These are phyloP conservation scores for Poeciliopsis prolifica DNA, from an alignment of 2,113 vertebrate genomes.

Conservation along the genomic window DNA sequence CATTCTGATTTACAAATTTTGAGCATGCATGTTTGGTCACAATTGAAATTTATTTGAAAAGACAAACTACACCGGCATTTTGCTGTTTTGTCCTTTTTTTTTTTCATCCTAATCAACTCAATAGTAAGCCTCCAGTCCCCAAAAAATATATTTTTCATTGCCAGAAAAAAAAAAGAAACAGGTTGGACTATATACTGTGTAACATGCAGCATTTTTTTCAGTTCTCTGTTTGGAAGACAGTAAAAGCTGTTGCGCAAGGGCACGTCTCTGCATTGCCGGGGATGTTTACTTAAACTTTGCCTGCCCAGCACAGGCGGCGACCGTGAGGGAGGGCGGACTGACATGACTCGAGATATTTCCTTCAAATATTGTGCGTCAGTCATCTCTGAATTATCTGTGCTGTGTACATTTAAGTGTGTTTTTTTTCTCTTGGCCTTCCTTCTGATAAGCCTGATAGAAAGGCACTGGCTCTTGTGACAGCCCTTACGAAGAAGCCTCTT, in stretches of 20 bases:
- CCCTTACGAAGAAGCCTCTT: constrained; percentile 47
- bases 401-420: background rate
- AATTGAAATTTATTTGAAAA: too few relatives aligned
- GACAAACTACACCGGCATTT: too few relatives aligned
- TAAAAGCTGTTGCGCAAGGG: constrained; percentile 32
- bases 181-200: too few relatives aligned
- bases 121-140: too few relatives aligned
- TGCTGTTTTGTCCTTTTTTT: too few relatives aligned
- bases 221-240: constrained; percentile 15
- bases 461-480: constrained; percentile 38
- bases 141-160: too few relatives aligned
- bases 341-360: constrained; percentile 31
- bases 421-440: constrained; percentile 27
- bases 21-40: too few relatives aligned
- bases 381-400: constrained; percentile 10
- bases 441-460: constrained; percentile 55
- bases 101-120: too few relatives aligned
- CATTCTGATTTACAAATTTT: too few relatives aligned
- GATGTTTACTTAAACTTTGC: constrained; percentile 55
- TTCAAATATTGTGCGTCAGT: constrained; percentile 7
- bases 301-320: constrained; percentile 24
- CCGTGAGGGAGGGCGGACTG: background rate
- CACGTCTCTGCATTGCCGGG: constrained; percentile 14
- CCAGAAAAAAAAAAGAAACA: too few relatives aligned
- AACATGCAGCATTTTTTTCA: background rate